Conservation (phyloP, 1,140 invertebrate genomes). For the Micrasema minimum region DNA sequence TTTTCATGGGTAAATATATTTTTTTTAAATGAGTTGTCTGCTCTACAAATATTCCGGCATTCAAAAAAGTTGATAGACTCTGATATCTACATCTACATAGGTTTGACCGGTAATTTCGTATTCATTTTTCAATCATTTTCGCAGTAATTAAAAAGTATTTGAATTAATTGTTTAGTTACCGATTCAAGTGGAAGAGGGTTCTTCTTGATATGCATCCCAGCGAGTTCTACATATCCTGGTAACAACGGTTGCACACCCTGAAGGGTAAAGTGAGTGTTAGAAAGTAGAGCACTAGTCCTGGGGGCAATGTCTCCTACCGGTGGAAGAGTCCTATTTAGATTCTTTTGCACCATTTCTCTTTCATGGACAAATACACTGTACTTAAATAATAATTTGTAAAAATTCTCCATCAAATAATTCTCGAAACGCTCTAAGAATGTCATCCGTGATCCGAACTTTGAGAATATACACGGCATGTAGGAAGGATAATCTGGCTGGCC, state of each 20-base stretch:
- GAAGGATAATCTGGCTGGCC: slow-evolving; percentile 71
- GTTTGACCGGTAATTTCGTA: too few relatives aligned
- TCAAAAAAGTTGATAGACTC: too few relatives aligned
- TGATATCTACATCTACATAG: too few relatives aligned
- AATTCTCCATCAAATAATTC: slow-evolving; percentile 60
- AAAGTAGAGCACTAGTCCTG: slow-evolving; percentile 63
- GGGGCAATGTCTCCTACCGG: slow-evolving; percentile 59
- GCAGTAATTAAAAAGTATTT: too few relatives aligned
- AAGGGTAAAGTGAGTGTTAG: slow-evolving; percentile 68
- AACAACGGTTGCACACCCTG: slow-evolving; percentile 66
- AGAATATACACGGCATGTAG: slow-evolving; percentile 69
- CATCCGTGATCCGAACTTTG: slow-evolving; percentile 63
- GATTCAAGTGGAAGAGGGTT: slow-evolving; percentile 62
- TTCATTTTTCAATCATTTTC: too few relatives aligned
- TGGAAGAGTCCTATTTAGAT: slow-evolving; percentile 41
- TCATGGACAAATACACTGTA: slow-evolving; percentile 59
- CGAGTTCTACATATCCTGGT: slow-evolving; percentile 69
- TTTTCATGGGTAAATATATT: too few relatives aligned
- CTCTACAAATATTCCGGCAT: too few relatives aligned
- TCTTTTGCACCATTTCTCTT: slow-evolving; percentile 58
- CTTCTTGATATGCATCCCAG: slow-evolving; percentile 66
- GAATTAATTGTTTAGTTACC: slow-evolving; percentile 49
- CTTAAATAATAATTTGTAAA: slow-evolving; percentile 53
- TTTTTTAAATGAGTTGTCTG: too few relatives aligned
- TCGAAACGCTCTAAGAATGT: slow-evolving; percentile 67